Percentiles rank a stretch among this genome's conserved stretches.
Evolutionary conservation across 2,797 vertebrate genomes (phyloP).

Genomic region (Onychomys torridus): DNA sequence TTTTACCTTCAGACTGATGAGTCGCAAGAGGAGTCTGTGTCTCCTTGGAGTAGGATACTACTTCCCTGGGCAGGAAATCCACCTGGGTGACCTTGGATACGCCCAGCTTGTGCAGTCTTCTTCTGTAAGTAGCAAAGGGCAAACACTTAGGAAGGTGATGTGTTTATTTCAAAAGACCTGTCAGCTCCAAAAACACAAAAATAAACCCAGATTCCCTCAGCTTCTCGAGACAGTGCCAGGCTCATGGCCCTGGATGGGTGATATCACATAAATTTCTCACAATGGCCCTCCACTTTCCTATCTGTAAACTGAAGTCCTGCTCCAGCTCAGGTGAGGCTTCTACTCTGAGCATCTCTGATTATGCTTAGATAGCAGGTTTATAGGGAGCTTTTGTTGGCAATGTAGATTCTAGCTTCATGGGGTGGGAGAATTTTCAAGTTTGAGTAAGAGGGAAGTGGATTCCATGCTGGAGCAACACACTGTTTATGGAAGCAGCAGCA

Average conservation of each 20-base stretch:
- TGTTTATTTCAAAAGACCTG: slow-evolving; percentile 51
- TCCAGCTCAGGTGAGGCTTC: background rate
- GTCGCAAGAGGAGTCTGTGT: slow-evolving; percentile 95
- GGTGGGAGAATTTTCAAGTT: background rate
- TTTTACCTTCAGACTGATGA: slow-evolving; percentile 95
- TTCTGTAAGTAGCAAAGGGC: slow-evolving; percentile 85
- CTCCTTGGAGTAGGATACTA: slow-evolving; percentile 97
- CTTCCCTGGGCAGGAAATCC: slow-evolving; percentile 96
- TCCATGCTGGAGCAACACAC: background rate
- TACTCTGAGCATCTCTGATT: background rate
- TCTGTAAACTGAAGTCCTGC: background rate
- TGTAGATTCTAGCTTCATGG: background rate
- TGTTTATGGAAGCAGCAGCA: background rate
- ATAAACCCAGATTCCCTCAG: background rate
- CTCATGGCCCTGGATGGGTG: background rate
- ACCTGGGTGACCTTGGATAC: slow-evolving; percentile 98
- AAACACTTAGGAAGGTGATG: slow-evolving; percentile 35
- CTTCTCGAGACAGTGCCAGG: background rate
- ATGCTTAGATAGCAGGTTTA: background rate
- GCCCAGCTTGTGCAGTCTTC: slow-evolving; percentile 94
- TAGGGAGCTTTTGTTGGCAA: background rate
- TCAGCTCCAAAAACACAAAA: slow-evolving; percentile 68
- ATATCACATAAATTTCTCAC: background rate
- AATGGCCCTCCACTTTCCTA: background rate
- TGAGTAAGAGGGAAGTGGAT: background rate